phyloP scores from a whole-genome alignment of 2,113 vertebrate genomes.

The Psephotus haematonotus region DNA sequence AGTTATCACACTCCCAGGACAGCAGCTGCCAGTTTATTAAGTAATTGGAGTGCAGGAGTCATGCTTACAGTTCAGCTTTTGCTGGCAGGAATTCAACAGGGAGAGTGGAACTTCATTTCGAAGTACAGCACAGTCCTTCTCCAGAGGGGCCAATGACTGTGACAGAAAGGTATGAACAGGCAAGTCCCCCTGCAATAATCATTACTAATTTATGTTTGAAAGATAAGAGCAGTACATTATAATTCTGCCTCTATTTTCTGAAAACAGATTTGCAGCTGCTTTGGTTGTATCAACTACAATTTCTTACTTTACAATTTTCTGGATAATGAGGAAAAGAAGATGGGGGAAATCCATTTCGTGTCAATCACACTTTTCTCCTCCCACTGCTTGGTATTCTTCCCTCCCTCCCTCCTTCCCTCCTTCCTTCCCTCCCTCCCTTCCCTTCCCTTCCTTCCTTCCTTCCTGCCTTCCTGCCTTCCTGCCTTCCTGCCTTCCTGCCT shows the following conservation, averaged over 20 bases:
- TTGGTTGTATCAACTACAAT: not conserved
- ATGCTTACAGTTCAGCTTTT: not conserved
- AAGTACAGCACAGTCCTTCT: not conserved
- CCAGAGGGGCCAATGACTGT: not conserved
- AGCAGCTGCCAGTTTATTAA: slow-evolving; percentile 23
- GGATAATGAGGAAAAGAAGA: not conserved
- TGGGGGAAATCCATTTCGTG: not conserved
- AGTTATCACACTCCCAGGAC: not conserved
- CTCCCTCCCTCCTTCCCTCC: not conserved
- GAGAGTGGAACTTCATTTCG: not conserved
- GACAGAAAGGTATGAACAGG: not conserved
- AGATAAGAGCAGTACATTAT: not conserved
- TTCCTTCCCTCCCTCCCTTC: no score
- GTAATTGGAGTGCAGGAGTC: slow-evolving; percentile 8
- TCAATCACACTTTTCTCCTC: not conserved
- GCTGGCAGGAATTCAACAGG: not conserved
- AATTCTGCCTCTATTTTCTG: not conserved
- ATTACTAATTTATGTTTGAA: not conserved
- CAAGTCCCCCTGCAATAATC: not conserved
- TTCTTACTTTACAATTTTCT: not conserved
- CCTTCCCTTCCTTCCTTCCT: not conserved
- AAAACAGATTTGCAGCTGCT: not conserved
- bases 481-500: not conserved
- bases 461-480: not conserved
- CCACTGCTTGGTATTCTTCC: accelerated